Percentiles rank a stretch among this genome's conserved stretches.
phyloP scores from a whole-genome alignment of 1,140 invertebrate genomes.

The Bombus affinis region DNA sequence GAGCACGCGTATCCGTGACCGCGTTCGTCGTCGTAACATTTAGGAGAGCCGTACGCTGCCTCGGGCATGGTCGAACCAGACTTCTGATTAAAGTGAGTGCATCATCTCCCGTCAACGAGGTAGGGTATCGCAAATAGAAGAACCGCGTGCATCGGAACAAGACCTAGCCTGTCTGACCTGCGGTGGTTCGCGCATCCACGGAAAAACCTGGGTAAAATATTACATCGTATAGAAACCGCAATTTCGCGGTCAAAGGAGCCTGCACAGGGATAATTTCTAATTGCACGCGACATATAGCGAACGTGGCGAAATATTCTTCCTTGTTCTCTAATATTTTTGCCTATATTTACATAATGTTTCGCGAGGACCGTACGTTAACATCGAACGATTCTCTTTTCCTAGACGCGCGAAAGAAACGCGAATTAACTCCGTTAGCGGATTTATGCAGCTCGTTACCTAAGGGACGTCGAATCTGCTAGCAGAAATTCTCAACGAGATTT shows the following conservation, averaged over 20 bases:
- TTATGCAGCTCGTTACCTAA: not conserved
- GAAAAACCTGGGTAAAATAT: constrained; percentile 23
- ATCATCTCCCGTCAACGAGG: constrained; percentile 32
- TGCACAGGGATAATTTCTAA: not conserved
- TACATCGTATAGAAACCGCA: not conserved
- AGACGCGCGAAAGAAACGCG: not conserved
- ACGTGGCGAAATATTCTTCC: not conserved
- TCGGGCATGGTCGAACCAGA: not conserved
- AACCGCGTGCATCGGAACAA: constrained; percentile 18
- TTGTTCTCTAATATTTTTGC: not conserved
- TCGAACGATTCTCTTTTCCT: not conserved
- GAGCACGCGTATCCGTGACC: not conserved
- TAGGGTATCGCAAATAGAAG: constrained; percentile 47
- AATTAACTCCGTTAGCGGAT: not conserved
- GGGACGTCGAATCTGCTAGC: not conserved
- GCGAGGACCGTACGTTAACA: too few relatives aligned
- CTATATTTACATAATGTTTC: not conserved
- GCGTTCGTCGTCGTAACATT: not conserved
- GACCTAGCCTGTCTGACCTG: constrained; percentile 11
- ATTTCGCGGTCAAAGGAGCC: not conserved
- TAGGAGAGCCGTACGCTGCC: not conserved
- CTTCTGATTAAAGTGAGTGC: constrained; percentile 65
- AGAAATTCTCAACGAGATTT: not conserved
- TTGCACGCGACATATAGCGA: not conserved
- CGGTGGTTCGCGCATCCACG: not conserved